Evolutionary conservation across 2,888 invertebrate species (phyloP), one percentile per base, ranked within the genome.

Genomic region (Pandemis heparana): DNA sequence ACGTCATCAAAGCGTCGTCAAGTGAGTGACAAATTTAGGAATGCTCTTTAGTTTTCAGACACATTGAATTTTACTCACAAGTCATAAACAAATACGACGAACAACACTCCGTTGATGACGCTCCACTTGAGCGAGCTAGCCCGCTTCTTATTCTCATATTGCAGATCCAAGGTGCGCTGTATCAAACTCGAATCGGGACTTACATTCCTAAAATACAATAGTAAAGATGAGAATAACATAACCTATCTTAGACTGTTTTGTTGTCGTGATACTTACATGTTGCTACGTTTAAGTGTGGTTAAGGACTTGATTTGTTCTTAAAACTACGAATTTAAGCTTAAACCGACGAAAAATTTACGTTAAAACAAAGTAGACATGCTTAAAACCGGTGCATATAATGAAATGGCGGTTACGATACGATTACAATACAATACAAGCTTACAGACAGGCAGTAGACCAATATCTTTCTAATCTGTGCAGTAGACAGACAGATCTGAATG

Each of bases 111-210:
- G 81, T 96, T 96, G 16, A 96, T 83, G 12, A 90, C 81, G 64
- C 96, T 95, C 96, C 96, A 96, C 77, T 94, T 93, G n/a, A 96
- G 82, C 32, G 95, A 94, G 69, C 83, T 90, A 8, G 92, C 91
- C 4, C 95, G 92, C 82, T 94, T 95, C 75, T 85, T 89, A 73
- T 95, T 91, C 0, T 87, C 91, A 78, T 95, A 95, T 65, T 93
- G 94, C 12, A 95, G 78, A 71, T 95, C 92, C 41, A 96, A 88
- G 38, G 95, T 95, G 77, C 93, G 94, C 78, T 95, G 94, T 62
- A 96, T 91, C 74, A 95, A 86, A 61, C 93, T 92, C 12, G 95
- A 82, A 70, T 87, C 85, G 1, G 89, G 85, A 74, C 87, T 89
- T 6, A 79, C 75, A 69, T 87, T 89, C 90, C 91, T 91, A 53